These are phyloP conservation scores for Percopsis omiscomaycus DNA, from an alignment of 2,797 vertebrate species.

Conservation along the genomic window DNA sequence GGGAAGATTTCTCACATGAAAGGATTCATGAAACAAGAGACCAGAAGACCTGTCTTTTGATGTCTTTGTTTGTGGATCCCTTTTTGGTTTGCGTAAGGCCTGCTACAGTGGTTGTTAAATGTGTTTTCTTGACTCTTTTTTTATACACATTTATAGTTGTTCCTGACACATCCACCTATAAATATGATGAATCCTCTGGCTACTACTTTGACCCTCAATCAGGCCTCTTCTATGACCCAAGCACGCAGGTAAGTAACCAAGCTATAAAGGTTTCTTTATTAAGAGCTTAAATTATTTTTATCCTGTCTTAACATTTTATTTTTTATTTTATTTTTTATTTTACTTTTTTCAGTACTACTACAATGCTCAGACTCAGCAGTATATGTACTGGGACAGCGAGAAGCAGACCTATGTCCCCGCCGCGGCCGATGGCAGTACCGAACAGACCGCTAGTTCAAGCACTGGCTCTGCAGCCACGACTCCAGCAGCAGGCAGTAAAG, in stretches of 20 bases:
- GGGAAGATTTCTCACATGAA: too few species aligned
- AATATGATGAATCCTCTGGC: constrained; percentile 96
- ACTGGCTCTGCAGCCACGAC: constrained; percentile 32
- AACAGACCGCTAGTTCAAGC: constrained; percentile 40
- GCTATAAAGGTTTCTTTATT: neutral
- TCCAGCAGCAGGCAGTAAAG: constrained; percentile 74
- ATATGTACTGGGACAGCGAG: constrained; percentile 97
- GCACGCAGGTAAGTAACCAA: constrained; percentile 83
- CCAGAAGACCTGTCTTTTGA: too few species aligned
- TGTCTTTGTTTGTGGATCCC: too few species aligned
- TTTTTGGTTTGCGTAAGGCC: neutral
- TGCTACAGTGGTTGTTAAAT: neutral
- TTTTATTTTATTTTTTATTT: neutral
- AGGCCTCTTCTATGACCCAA: constrained; percentile 96
- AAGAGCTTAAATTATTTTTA: neutral
- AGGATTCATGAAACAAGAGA: too few species aligned
- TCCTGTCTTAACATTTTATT: neutral
- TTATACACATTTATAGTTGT: constrained; percentile 66
- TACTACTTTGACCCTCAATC: constrained; percentile 96
- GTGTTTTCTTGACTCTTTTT: constrained; percentile 1
- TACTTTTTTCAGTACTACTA: constrained; percentile 91
- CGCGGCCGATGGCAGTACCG: constrained; percentile 56
- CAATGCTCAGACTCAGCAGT: constrained; percentile 97
- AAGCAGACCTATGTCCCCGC: constrained; percentile 93
- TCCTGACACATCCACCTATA: constrained; percentile 95